A percentile compares a stretch with the other conserved stretches of the same genome.
Conservation (phyloP, 53 echinoderm and acorn worm species). For the Mesocentrotus franciscanus region DNA sequence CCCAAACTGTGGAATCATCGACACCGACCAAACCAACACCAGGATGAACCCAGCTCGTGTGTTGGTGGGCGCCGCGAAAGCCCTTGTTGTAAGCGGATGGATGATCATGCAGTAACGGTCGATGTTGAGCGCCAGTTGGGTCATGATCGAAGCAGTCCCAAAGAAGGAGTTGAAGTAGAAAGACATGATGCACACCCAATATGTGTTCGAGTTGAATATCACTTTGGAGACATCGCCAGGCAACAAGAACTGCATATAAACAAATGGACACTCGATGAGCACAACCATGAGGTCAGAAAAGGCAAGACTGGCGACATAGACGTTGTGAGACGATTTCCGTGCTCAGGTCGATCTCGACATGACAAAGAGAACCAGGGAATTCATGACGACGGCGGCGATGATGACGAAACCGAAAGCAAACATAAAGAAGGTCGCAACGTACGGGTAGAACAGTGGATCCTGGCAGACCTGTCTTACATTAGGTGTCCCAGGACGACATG, state of each 20-base stretch:
- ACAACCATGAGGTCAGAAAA: conserved; percentile 88
- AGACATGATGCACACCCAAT: conserved; percentile 68
- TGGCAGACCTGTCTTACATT: conserved; percentile 29
- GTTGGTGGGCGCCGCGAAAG: conserved; percentile 71
- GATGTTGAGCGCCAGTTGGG: conserved; percentile 88
- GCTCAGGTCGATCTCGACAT: conserved; percentile 45
- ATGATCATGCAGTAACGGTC: conserved; percentile 87
- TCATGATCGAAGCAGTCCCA: conserved; percentile 89
- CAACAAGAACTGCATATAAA: conserved; percentile 80
- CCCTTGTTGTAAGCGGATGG: conserved; percentile 82
- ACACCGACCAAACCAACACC: conserved; percentile 82
- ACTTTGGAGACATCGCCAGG: conserved; percentile 58
- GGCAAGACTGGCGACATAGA: conserved; percentile 86
- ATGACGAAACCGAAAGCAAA: conserved; percentile 49
- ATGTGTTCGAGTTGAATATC: conserved; percentile 62
- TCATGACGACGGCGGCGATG: conserved; percentile 59
- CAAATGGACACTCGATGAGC: conserved; percentile 74
- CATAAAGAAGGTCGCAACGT: conserved; percentile 32
- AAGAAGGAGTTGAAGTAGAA: conserved; percentile 88
- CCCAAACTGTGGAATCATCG: conserved; percentile 83
- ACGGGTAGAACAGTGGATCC: conserved; percentile 49
- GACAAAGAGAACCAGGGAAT: conserved; percentile 38
- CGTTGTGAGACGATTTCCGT: conserved; percentile 74
- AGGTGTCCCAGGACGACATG: conserved; percentile 43
- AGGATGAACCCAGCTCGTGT: conserved; percentile 83